Evolutionary conservation across 2,888 invertebrate species (phyloP).

Genomic region (Tethea ocularis): DNA sequence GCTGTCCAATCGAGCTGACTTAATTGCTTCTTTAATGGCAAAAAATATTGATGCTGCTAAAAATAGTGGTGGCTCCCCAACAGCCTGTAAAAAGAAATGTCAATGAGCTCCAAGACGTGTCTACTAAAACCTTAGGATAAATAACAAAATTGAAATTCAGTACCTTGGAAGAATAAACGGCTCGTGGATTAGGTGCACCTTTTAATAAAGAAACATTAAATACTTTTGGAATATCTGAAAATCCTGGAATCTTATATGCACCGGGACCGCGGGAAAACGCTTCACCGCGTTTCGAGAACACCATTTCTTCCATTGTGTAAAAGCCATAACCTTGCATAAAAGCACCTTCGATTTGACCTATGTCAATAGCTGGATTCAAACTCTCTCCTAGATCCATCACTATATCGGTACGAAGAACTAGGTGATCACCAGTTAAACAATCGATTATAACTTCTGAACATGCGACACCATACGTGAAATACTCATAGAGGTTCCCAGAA

Average conservation of each 20-base stretch:
- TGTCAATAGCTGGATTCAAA: conserved; percentile 94
- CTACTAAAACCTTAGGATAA: background rate
- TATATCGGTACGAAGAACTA: conserved; percentile 91
- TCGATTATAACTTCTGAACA: conserved; percentile 94
- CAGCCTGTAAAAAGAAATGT: conserved; percentile 85
- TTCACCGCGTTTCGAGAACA: conserved; percentile 89
- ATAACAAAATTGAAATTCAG: background rate
- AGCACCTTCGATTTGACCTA: conserved; percentile 95
- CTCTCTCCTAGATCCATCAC: conserved; percentile 96
- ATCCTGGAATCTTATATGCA: conserved; percentile 93
- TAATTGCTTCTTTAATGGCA: conserved; percentile 94
- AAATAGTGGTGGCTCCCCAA: conserved; percentile 97
- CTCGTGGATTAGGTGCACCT: conserved; percentile 91
- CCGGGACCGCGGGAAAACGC: conserved; percentile 91
- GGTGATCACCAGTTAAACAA: conserved; percentile 93
- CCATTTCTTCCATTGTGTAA: conserved; percentile 91
- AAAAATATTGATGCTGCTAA: conserved; percentile 93
- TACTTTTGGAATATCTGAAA: conserved; percentile 91
- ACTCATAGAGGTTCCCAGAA: conserved; percentile 87
- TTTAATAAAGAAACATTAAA: conserved; percentile 93
- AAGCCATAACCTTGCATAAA: conserved; percentile 95
- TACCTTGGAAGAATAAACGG: conserved; percentile 95
- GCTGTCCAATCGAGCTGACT: conserved; percentile 88
- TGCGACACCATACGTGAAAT: conserved; percentile 91
- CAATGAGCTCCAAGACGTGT: background rate